phyloP scores from a whole-genome alignment of 1,140 invertebrate species.

The Saccostrea glomerata region DNA sequence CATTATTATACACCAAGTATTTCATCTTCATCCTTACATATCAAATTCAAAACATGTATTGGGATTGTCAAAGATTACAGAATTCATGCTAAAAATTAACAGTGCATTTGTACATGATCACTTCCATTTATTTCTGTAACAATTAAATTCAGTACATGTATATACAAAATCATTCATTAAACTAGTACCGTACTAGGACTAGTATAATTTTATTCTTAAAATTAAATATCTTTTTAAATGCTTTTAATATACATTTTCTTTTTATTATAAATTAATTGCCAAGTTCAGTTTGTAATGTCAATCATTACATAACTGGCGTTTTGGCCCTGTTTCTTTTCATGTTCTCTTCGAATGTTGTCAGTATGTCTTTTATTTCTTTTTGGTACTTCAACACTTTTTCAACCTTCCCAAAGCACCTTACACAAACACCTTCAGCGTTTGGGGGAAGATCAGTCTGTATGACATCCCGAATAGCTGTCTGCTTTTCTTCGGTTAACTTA shows the following conservation, averaged over 20 bases:
- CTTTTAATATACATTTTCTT: neutral
- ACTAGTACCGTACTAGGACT: neutral
- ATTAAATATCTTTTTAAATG: neutral
- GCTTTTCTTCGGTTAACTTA: no score
- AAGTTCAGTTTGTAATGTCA: slow-evolving; percentile 1
- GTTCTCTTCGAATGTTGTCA: no score
- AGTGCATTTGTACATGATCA: neutral
- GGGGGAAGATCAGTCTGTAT: no score
- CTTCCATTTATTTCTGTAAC: neutral
- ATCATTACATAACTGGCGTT: slow-evolving; percentile 3
- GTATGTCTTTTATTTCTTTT: no score
- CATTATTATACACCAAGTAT: no score
- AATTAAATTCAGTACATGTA: neutral
- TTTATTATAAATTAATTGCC: neutral
- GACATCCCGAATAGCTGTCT: no score
- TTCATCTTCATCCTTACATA: no score
- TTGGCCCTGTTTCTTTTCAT: no score
- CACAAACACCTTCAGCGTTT: no score
- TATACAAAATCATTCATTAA: neutral
- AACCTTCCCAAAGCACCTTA: no score
- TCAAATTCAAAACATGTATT: neutral
- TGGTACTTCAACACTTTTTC: no score
- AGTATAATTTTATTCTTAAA: neutral
- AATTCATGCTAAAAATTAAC: neutral
- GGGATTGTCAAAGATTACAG: neutral